Evolutionary conservation across 2,888 invertebrate genomes (phyloP).

Genomic region (Pandemis heparana): DNA sequence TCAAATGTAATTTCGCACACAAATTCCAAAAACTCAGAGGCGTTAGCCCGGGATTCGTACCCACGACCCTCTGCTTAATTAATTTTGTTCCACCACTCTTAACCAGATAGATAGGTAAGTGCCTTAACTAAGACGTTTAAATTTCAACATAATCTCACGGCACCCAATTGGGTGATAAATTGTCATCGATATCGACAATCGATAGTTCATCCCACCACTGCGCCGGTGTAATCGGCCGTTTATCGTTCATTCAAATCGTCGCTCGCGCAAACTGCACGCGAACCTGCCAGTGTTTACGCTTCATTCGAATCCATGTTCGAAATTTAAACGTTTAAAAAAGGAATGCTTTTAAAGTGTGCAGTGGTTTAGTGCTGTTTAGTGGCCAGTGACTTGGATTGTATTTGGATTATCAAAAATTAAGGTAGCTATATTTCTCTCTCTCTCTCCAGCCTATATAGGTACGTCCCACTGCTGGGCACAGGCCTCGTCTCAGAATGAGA

Average conservation of each 20-base stretch:
- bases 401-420: constrained; percentile 20
- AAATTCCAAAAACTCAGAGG: too few relatives aligned
- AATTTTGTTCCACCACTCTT: too few relatives aligned
- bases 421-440: background rate
- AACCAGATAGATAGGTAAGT: too few relatives aligned
- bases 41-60: too few relatives aligned
- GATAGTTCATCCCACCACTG: constrained; percentile 60
- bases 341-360: constrained; percentile 20
- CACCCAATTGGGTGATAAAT: constrained; percentile 10
- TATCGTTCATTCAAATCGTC: constrained; percentile 58
- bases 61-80: too few relatives aligned
- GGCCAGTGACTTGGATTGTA: constrained; percentile 31
- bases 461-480: too few relatives aligned
- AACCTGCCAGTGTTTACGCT: constrained; percentile 38
- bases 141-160: too few relatives aligned
- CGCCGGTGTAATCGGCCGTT: constrained; percentile 63
- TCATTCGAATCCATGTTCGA: constrained; percentile 25
- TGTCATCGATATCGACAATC: constrained; percentile 60
- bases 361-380: constrained; percentile 25
- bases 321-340: constrained; percentile 10
- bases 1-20: too few relatives aligned
- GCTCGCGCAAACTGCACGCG: constrained; percentile 51
- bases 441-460: too few relatives aligned
- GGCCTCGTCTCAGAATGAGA: too few relatives aligned
- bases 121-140: too few relatives aligned